Conservation (phyloP, 2,888 invertebrate genomes). For the Penaeus monodon region DNA sequence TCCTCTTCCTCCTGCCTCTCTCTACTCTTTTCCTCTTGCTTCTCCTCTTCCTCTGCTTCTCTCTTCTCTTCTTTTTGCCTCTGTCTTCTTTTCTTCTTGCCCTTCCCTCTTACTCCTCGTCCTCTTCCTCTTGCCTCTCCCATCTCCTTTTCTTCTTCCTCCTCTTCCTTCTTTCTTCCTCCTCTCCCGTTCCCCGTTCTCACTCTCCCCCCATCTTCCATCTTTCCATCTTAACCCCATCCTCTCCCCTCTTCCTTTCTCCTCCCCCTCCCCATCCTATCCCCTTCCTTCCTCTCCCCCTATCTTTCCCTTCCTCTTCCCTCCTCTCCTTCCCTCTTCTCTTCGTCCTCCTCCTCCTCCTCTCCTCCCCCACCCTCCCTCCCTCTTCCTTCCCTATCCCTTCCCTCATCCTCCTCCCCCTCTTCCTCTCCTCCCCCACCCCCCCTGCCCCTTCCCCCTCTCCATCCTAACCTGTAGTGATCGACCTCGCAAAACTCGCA, state of each 20-base stretch:
- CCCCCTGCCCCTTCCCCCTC: background rate
- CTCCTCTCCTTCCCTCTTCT: background rate
- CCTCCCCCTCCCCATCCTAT: too few species aligned
- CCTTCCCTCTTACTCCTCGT: background rate
- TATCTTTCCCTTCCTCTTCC: background rate
- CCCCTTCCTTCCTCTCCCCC: background rate
- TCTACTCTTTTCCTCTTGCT: background rate
- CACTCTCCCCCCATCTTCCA: too few species aligned
- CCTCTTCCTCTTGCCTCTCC: too few species aligned
- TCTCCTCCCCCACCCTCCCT: background rate
- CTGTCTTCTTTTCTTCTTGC: too few species aligned
- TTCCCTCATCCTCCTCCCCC: background rate
- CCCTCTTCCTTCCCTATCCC: background rate
- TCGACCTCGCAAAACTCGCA: too few species aligned
- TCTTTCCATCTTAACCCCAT: background rate
- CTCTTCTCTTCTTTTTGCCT: background rate
- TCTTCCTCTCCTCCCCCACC: background rate
- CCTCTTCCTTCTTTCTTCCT: background rate
- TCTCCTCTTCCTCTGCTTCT: background rate
- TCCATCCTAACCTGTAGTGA: too few species aligned
- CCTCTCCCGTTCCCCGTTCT: background rate
- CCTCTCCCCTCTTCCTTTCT: background rate
- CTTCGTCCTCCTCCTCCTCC: background rate
- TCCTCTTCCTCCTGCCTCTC: background rate
- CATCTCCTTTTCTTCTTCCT: too few species aligned